phyloP scores from a whole-genome alignment of 2,888 invertebrate genomes.

The Drosophila seclusa region DNA sequence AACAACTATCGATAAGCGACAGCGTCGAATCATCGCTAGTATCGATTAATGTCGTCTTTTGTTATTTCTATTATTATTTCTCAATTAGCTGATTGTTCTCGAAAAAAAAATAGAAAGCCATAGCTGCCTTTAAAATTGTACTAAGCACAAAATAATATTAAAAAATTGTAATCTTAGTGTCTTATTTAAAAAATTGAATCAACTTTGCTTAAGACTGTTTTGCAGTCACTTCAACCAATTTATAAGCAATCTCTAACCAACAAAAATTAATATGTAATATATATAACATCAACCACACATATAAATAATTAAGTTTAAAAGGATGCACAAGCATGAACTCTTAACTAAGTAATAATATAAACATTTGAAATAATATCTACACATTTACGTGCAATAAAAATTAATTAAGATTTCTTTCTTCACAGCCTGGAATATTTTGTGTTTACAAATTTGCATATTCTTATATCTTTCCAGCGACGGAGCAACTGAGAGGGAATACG shows the following conservation, averaged over 20 bases:
- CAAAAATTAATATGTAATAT: too few relatives aligned
- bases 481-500: background rate
- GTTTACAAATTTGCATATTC: background rate
- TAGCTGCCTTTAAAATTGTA: too few relatives aligned
- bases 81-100: background rate
- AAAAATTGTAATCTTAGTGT: background rate
- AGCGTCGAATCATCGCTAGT: background rate
- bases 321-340: background rate
- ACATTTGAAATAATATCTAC: background rate
- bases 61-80: background rate
- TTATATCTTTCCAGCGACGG: background rate
- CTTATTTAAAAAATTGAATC: background rate
- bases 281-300: too few relatives aligned
- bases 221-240: background rate
- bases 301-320: background rate
- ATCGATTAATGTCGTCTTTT: background rate
- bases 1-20: constrained; percentile 40
- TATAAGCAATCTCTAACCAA: too few relatives aligned
- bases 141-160: background rate
- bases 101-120: background rate
- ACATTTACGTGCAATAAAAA: background rate
- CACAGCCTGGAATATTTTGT: background rate
- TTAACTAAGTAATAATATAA: background rate
- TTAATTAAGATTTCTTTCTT: background rate
- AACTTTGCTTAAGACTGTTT: background rate